phyloP scores from a whole-genome alignment of 2,888 invertebrate genomes.

The Drosophila borealis region DNA sequence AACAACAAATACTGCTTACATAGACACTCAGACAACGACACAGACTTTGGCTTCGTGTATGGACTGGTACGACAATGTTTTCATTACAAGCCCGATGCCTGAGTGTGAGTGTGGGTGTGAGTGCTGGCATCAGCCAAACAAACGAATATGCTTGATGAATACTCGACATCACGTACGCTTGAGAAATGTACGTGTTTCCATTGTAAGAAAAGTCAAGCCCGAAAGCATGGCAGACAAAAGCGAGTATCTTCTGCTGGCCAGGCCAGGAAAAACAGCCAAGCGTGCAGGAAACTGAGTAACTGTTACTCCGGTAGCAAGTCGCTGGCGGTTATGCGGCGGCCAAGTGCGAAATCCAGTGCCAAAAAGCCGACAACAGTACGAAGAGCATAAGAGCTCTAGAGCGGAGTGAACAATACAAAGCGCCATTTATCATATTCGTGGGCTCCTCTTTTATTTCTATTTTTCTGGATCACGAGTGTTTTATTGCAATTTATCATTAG shows the following conservation, averaged over 20 bases:
- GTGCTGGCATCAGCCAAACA: constrained; percentile 61
- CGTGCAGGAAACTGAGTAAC: constrained; percentile 44
- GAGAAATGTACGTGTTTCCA: constrained; percentile 82
- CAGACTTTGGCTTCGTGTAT: constrained; percentile 53
- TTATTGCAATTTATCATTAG: constrained; percentile 84
- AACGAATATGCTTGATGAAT: constrained; percentile 80
- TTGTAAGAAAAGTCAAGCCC: constrained; percentile 68
- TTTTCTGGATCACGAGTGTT: constrained; percentile 80
- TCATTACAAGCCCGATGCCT: constrained; percentile 59
- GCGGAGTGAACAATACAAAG: constrained; percentile 57
- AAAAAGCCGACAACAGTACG: constrained; percentile 52
- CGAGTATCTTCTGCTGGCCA: constrained; percentile 19
- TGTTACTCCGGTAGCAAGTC: constrained; percentile 35
- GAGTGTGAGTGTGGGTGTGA: constrained; percentile 33
- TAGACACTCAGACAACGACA: constrained; percentile 19
- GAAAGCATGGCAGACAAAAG: constrained; percentile 48
- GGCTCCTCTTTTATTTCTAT: constrained; percentile 43
- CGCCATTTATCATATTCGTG: constrained; percentile 82
- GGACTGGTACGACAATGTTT: constrained; percentile 71
- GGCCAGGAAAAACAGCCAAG: constrained; percentile 29
- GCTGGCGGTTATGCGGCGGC: constrained; percentile 71
- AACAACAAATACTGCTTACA: constrained; percentile 73
- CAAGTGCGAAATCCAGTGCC: constrained; percentile 57
- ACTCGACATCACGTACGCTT: constrained; percentile 82
- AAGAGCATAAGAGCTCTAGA: constrained; percentile 10